Percentiles rank a stretch among this genome's conserved stretches.
These are phyloP conservation scores for Chaetorhynchus papuensis DNA, from an alignment of 2,113 vertebrate genomes.

Conservation along the genomic window DNA sequence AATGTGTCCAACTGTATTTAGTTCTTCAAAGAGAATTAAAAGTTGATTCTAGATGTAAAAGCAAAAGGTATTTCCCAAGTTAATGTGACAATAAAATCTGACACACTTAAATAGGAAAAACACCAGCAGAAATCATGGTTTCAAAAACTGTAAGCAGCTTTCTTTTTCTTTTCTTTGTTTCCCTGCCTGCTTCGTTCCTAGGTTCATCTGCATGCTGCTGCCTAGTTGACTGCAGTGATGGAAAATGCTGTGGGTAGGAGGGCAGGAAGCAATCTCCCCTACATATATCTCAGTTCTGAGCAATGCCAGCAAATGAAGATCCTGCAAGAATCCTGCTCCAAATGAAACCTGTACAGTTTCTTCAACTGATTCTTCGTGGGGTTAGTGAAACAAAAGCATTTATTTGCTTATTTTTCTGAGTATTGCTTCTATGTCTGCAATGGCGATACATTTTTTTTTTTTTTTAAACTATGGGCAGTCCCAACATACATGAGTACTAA, in stretches of 20 bases:
- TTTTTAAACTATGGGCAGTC: neutral
- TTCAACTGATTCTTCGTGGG: neutral
- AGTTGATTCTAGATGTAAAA: neutral
- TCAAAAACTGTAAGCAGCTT: neutral
- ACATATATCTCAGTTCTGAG: neutral
- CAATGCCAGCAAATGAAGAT: neutral
- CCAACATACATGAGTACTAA: neutral
- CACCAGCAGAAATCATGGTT: neutral
- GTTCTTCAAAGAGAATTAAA: neutral
- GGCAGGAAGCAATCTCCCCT: neutral
- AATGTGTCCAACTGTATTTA: neutral
- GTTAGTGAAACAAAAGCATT: neutral
- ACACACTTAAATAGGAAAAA: neutral
- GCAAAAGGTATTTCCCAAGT: neutral
- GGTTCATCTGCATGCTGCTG: neutral
- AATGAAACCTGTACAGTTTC: neutral
- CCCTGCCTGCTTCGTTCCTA: fast-evolving
- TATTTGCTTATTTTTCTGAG: neutral
- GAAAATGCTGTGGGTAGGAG: neutral
- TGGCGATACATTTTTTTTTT: neutral
- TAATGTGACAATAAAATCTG: neutral
- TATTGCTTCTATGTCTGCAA: neutral
- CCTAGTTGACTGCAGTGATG: neutral
- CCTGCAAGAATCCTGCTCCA: neutral
- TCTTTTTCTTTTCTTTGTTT: neutral